Evolutionary conservation across 2,888 invertebrate genomes (phyloP), one percentile per base, ranked within the genome.

Genomic region (Caradrina kadenii): DNA sequence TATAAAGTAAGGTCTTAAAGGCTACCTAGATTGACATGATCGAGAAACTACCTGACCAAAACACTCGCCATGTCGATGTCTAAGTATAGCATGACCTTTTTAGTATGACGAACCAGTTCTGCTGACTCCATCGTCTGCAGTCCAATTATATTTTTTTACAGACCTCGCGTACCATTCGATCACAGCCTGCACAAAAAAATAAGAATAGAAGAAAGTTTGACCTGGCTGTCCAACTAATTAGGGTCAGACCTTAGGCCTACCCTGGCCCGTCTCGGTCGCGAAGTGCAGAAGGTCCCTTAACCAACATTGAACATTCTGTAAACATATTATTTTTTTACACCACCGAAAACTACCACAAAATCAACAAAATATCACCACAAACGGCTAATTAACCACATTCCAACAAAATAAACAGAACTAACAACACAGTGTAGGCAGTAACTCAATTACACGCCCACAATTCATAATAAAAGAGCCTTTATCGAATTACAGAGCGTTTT

Each of bases 361-460:
- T 13, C 17, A 45, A 52, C 17, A 61, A 60, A 60, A 39, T 39
- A 19, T 26, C 31, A 26, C 39, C 8, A 45, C 58, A 63, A 52
- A 31, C 61, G 56, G 77, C 80, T 81, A 84, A 83, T 83, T 83
- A 83, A 79, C 82, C 76, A 84, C 83, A 85, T 73, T 80, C 73
- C 79, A 77, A 79, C 69, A 87, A 86, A 88, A 82, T 80, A 89
- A 88, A 88, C 90, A 91, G 90, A 90, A 83, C 86, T 82, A 83
- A 87, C 91, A 90, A 84, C 87, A 87, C 89, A 86, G 87, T 42
- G 56, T 86, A 92, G 89, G 88, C 89, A 88, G 87, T 90, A 93
- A 94, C 90, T 93, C 91, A 93, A 94, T 95, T 93, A 91, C 90
- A 87, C 92, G 93, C 93, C 94, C 93, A 94, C 94, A 93, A 93